Conservation (phyloP, 37 sponge, comb jelly and placozoan genomes). For the Ephydatia muelleri region DNA sequence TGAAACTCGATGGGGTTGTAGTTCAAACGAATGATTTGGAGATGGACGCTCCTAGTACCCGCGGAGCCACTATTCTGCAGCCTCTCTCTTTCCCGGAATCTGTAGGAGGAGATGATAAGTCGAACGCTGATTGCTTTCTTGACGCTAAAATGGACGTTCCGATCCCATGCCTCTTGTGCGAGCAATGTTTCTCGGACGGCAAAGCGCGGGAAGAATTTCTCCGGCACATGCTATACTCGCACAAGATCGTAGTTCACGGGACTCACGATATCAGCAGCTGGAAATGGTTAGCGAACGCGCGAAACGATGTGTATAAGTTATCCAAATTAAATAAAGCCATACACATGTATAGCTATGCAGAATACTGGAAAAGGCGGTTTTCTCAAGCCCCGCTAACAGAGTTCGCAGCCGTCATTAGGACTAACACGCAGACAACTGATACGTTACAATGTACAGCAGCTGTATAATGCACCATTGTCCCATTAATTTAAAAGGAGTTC, state of each 20-base stretch:
- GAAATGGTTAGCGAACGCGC: constrained; percentile 36
- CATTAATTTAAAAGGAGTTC: background rate
- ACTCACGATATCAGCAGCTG: constrained; percentile 42
- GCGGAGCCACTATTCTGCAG: constrained; percentile 10
- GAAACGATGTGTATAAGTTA: background rate
- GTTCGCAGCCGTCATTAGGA: constrained; percentile 59
- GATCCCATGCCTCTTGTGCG: constrained; percentile 48
- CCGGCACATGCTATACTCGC: constrained; percentile 44
- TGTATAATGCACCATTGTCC: background rate
- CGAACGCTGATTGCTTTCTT: constrained; percentile 17
- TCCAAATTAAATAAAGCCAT: background rate
- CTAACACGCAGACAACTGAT: constrained; percentile 48
- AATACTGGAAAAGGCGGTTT: constrained; percentile 64
- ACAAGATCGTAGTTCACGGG: constrained; percentile 67
- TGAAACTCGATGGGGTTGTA: background rate
- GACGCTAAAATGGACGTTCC: constrained; percentile 43
- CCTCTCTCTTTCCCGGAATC: constrained; percentile 67
- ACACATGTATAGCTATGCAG: constrained; percentile 22
- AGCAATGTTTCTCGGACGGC: constrained; percentile 9
- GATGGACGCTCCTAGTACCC: background rate
- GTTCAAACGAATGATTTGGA: background rate
- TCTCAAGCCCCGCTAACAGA: constrained; percentile 20
- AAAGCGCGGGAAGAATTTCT: constrained; percentile 37
- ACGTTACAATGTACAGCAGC: background rate
- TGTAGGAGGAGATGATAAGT: background rate